Percentiles rank a stretch among this genome's conserved stretches.
These are phyloP conservation scores for Erebia aethiops DNA, from an alignment of 2,888 invertebrate species.

Conservation along the genomic window DNA sequence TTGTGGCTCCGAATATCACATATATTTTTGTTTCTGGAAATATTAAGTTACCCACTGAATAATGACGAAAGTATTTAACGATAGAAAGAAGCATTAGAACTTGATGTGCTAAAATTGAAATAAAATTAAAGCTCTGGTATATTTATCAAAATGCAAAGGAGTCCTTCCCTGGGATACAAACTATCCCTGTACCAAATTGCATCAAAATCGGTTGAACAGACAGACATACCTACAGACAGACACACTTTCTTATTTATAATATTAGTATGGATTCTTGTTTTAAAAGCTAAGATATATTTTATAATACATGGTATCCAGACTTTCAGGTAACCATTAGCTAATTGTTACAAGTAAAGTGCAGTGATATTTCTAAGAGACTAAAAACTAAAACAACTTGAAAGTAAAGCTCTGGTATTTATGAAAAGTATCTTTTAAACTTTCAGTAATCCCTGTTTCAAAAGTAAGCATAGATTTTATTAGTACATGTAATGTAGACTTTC, in stretches of 20 bases:
- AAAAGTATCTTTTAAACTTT: background rate
- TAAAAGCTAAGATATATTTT: no score
- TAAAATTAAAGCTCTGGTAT: no score
- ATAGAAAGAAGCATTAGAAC: background rate
- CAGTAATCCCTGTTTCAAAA: background rate
- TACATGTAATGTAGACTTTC: no score
- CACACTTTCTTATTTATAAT: no score
- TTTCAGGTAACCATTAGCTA: background rate
- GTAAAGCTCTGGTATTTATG: background rate
- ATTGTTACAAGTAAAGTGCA: no score
- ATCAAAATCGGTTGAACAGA: no score
- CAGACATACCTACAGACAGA: no score
- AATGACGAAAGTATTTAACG: background rate
- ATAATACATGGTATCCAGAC: no score
- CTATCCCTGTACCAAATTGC: no score
- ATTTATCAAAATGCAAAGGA: no score
- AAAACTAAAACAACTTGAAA: background rate
- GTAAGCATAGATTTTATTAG: background rate
- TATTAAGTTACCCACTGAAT: background rate
- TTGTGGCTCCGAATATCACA: slow-evolving; percentile 10
- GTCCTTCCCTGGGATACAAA: no score
- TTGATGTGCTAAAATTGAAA: background rate
- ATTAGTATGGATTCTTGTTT: no score
- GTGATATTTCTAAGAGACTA: background rate
- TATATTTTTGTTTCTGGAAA: slow-evolving; percentile 1